Base-by-base conservation (phyloP, 2,113 vertebrate species). In the Kryptolebias marmoratus region DNA sequence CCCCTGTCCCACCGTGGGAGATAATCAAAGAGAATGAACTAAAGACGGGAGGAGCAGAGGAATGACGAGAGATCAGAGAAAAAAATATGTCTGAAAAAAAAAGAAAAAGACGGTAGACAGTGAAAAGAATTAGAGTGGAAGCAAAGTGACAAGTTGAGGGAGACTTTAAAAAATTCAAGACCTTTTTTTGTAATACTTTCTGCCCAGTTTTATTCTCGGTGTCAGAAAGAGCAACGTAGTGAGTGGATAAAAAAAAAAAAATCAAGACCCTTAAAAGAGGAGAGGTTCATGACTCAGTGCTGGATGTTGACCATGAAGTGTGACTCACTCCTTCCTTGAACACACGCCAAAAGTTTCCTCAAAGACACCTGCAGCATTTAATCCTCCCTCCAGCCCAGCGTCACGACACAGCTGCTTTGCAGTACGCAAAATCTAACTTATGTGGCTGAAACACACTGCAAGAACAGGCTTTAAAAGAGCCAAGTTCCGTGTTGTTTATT, bases 291-390 rank as follows among this genome's bases (percentile, higher is more conserved):
- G 91, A 92, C 86, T 93, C 91, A 92, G 77, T 78, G 68, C 75
- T 89, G 82, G 87, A 91, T 82, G 82, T 87, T 79, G 81, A 91
- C 73, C 77, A 79, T 67, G 77, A 74, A 48, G 80, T 82, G 75
- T 94, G 93, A 94, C 87, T 93, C 93, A 94, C 81, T 92, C 77
- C 87, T 93, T 93, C 92, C 92, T 84, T 66, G 18, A 71, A 69
- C 47, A 47, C 57, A 67, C 22, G 89, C 90, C 92, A 92, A 87
- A 85, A 79, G 88, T 83, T 91, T 79, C 81, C 72, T 80, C 81
- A 81, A 90, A 89, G 87, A 90, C 92, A 93, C 93, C 92, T 93
- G 92, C 91, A 90, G 67, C 64, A 22, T 87, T 71, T 83, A 89
- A 81, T 84, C 82, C 83, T 88, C 80, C 45, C 68, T 85, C 39